Conservation (phyloP, 2,888 invertebrate genomes). For the Hypolimnas misippus region DNA sequence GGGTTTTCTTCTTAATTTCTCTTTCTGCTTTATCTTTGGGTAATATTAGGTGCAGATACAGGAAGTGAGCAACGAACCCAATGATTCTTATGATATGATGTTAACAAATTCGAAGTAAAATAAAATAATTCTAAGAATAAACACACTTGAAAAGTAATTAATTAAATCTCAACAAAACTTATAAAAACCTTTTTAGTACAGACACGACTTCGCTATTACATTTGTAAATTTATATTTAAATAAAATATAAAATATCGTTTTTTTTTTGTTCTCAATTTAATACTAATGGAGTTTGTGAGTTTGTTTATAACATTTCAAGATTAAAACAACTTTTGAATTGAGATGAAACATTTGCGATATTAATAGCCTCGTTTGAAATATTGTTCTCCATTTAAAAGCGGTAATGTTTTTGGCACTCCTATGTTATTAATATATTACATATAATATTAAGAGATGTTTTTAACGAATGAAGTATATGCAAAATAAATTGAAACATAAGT, state of each 20-base stretch:
- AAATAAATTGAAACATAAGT: not conserved
- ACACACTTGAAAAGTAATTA: too few species aligned
- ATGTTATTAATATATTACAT: not conserved
- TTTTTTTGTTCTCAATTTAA: not conserved
- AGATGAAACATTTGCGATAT: constrained; percentile 6
- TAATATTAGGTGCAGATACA: too few species aligned
- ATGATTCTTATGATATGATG: too few species aligned
- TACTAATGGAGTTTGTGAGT: constrained; percentile 7
- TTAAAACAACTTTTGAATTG: constrained; percentile 7
- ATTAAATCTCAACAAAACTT: too few species aligned
- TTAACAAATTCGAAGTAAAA: too few species aligned
- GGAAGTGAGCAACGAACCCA: too few species aligned
- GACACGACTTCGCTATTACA: too few species aligned
- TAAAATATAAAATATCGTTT: not conserved
- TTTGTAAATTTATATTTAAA: too few species aligned
- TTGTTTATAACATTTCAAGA: constrained; percentile 7
- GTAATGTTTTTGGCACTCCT: constrained; percentile 4
- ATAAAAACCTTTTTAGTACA: too few species aligned
- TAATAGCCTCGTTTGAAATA: constrained; percentile 6
- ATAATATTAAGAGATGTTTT: not conserved
- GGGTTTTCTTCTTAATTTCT: too few species aligned
- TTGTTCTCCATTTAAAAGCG: not conserved
- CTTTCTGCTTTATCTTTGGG: too few species aligned
- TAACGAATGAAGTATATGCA: not conserved
- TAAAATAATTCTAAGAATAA: too few species aligned